These are phyloP conservation scores for Polydrusus tereticollis DNA, from an alignment of 2,888 invertebrate genomes.

Conservation along the genomic window DNA sequence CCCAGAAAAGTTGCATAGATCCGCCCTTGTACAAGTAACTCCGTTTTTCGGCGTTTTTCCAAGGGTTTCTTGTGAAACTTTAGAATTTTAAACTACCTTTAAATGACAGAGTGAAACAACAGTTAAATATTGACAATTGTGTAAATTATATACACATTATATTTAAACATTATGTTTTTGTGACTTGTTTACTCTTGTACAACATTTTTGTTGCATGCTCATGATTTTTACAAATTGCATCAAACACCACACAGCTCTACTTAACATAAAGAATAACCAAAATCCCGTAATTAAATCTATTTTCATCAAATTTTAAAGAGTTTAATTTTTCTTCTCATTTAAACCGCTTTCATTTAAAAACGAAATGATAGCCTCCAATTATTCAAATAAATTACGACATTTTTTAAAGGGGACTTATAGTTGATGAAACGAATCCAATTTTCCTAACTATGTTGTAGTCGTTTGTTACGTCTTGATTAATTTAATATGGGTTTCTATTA, in stretches of 20 bases:
- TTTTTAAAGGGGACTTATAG: conserved; percentile 32
- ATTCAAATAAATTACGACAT: conserved; percentile 45
- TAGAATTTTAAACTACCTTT: too few species aligned
- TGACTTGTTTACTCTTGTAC: too few species aligned
- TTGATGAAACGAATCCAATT: conserved; percentile 26
- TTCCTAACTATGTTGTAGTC: conserved; percentile 26
- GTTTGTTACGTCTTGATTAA: conserved; percentile 43
- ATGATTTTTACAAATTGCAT: background rate
- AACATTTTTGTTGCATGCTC: too few species aligned
- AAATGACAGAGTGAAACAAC: too few species aligned
- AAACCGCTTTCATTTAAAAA: conserved; percentile 28
- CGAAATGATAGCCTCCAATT: conserved; percentile 38
- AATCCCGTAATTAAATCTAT: conserved; percentile 22
- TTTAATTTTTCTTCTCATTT: conserved; percentile 31
- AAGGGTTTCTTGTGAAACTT: too few species aligned
- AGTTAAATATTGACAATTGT: too few species aligned
- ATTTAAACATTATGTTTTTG: too few species aligned
- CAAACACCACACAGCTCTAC: background rate
- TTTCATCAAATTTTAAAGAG: conserved; percentile 8
- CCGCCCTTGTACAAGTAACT: too few species aligned
- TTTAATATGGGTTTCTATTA: conserved; percentile 34
- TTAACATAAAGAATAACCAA: conserved; percentile 6
- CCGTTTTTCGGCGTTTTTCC: too few species aligned
- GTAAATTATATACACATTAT: too few species aligned
- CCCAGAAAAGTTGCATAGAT: too few species aligned